phyloP scores from a whole-genome alignment of 2,888 invertebrate genomes.

The Megastigmus dorsalis region DNA sequence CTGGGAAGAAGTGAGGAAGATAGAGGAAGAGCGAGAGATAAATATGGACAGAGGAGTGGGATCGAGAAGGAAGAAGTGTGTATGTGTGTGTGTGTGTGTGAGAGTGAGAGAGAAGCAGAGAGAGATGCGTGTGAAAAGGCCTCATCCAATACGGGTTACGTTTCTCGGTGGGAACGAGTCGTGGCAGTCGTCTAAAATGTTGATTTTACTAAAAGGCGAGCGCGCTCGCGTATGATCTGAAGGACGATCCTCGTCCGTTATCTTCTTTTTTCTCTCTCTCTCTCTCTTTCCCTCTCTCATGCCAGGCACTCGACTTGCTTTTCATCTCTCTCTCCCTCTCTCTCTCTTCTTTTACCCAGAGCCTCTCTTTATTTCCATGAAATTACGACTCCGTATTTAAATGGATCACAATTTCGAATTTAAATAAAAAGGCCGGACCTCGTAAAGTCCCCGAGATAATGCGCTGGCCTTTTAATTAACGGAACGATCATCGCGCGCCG shows the following conservation, averaged over 20 bases:
- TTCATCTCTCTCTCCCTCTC: slow-evolving; percentile 13
- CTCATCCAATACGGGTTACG: slow-evolving; percentile 50
- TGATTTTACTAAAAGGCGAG: slow-evolving; percentile 55
- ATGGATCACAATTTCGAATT: slow-evolving; percentile 39
- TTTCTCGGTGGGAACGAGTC: slow-evolving; percentile 52
- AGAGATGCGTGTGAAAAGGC: slow-evolving; percentile 54
- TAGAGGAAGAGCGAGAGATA: slow-evolving; percentile 40
- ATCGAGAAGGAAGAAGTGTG: slow-evolving; percentile 18
- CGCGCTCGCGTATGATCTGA: slow-evolving; percentile 44
- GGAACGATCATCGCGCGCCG: background rate
- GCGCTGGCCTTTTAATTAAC: slow-evolving; percentile 43
- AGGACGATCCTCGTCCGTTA: slow-evolving; percentile 48
- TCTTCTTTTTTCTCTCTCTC: slow-evolving; percentile 16
- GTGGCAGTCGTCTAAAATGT: slow-evolving; percentile 52
- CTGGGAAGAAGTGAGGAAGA: slow-evolving; percentile 1
- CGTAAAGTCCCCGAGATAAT: slow-evolving; percentile 45
- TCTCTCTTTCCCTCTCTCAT: background rate
- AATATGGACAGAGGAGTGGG: slow-evolving; percentile 36
- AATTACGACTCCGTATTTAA: slow-evolving; percentile 46
- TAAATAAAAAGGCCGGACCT: slow-evolving; percentile 38
- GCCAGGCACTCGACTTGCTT: slow-evolving; percentile 1
- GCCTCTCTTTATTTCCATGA: slow-evolving; percentile 22
- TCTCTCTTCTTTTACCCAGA: background rate
- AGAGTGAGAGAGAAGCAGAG: slow-evolving; percentile 2
- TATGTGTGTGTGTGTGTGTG: no score